A percentile compares a stretch with the other conserved stretches of the same genome.
Evolutionary conservation across 2,797 vertebrate species (phyloP).

Genomic region (Sphaeramia orbicularis): DNA sequence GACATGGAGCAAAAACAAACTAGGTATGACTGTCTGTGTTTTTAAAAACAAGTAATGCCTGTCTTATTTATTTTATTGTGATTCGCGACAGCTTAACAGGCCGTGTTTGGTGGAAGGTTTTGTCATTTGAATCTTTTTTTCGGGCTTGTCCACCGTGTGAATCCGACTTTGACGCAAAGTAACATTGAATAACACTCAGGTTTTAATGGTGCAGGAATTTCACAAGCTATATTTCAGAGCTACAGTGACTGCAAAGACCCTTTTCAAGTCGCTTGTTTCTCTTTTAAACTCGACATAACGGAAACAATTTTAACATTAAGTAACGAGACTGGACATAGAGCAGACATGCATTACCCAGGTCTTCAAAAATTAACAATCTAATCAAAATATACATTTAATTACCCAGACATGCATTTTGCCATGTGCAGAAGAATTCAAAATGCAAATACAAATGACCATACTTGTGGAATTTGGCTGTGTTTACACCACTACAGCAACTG

Average conservation of each 20-base stretch:
- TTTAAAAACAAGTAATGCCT: rapidly evolving
- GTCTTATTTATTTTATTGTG: rapidly evolving
- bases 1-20: conserved; percentile 48
- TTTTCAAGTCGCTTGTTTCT: neutral
- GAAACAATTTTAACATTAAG: too few relatives aligned
- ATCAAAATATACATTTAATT: too few relatives aligned
- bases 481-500: too few relatives aligned
- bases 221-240: too few relatives aligned
- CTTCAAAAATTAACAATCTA: too few relatives aligned
- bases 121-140: neutral
- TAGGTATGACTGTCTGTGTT: conserved; percentile 36
- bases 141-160: too few relatives aligned
- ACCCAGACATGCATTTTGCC: too few relatives aligned
- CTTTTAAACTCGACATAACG: neutral
- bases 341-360: too few relatives aligned
- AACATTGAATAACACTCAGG: neutral
- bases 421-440: too few relatives aligned
- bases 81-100: neutral
- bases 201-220: neutral
- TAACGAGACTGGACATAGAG: too few relatives aligned
- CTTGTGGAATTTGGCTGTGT: too few relatives aligned
- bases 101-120: rapidly evolving
- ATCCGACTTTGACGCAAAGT: neutral
- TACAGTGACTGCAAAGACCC: rapidly evolving
- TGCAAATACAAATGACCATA: too few relatives aligned